These are phyloP conservation scores for Tenrec ecaudatus DNA, from an alignment of 2,113 vertebrate genomes.

Conservation along the genomic window DNA sequence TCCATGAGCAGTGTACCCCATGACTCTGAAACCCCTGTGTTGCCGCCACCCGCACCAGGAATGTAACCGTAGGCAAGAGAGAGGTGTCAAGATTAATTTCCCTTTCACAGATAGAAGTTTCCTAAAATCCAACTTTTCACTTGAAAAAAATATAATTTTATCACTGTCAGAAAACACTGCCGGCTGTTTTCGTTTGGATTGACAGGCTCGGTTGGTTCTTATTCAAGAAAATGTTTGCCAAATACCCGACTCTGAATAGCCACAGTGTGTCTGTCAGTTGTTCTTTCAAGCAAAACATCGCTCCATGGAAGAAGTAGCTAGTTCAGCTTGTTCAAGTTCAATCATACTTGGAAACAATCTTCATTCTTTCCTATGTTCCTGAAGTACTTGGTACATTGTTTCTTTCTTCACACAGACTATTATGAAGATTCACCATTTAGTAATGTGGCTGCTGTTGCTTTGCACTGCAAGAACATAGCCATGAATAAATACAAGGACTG, in stretches of 20 bases:
- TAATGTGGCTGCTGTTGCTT: not conserved
- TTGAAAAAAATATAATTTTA: slow-evolving; percentile 9
- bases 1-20: not conserved
- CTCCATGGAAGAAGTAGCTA: not conserved
- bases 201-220: slow-evolving; percentile 28
- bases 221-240: slow-evolving; percentile 36
- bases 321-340: not conserved
- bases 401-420: not conserved
- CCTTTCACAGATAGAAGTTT: not conserved
- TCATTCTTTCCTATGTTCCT: not conserved
- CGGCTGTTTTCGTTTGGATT: slow-evolving; percentile 1
- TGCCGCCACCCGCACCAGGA: slow-evolving; percentile 9
- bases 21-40: not conserved
- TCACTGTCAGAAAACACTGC: slow-evolving; percentile 34
- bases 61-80: not conserved
- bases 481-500: not conserved
- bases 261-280: not conserved
- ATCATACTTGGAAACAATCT: not conserved
- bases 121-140: slow-evolving; percentile 22
- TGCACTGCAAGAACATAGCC: not conserved
- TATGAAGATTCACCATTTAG: slow-evolving; percentile 13
- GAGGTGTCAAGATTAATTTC: slow-evolving; percentile 6
- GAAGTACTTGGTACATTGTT: not conserved
- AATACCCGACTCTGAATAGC: not conserved
- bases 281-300: slow-evolving; percentile 24